Percentiles rank a stretch among this genome's conserved stretches.
These are phyloP conservation scores for Rhegmatorhina hoffmannsi DNA, from an alignment of 2,113 vertebrate species.

Conservation along the genomic window DNA sequence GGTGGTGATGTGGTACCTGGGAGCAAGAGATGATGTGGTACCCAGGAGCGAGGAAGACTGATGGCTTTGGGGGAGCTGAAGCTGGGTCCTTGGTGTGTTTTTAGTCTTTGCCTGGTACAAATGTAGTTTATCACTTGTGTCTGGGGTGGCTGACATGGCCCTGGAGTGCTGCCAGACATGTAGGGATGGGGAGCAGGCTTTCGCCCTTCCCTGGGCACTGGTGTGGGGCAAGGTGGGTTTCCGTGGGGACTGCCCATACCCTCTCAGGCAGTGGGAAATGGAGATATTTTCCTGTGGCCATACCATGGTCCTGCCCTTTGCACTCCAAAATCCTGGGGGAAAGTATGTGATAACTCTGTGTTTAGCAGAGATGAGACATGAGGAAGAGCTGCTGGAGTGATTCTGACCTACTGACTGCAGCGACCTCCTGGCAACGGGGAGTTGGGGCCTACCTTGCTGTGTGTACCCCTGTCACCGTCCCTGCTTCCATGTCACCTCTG, in stretches of 20 bases:
- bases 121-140: neutral
- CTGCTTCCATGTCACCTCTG: accelerated
- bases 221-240: accelerated
- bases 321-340: neutral
- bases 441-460: accelerated
- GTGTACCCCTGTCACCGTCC: accelerated
- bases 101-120: neutral
- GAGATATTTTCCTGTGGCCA: accelerated
- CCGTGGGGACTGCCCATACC: accelerated
- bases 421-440: accelerated
- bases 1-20: neutral
- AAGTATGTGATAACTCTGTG: neutral
- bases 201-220: accelerated
- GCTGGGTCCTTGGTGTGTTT: neutral
- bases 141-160: accelerated
- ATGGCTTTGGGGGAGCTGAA: neutral
- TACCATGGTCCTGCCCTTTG: accelerated
- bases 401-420: accelerated
- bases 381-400: neutral
- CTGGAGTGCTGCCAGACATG: neutral
- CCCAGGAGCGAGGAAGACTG: neutral
- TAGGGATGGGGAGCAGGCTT: neutral
- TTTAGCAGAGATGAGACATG: accelerated
- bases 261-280: neutral
- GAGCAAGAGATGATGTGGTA: neutral